Evolutionary conservation across 2,797 vertebrate species (phyloP), one percentile per base, ranked within the genome.

Genomic region (Acridotheres tristis): DNA sequence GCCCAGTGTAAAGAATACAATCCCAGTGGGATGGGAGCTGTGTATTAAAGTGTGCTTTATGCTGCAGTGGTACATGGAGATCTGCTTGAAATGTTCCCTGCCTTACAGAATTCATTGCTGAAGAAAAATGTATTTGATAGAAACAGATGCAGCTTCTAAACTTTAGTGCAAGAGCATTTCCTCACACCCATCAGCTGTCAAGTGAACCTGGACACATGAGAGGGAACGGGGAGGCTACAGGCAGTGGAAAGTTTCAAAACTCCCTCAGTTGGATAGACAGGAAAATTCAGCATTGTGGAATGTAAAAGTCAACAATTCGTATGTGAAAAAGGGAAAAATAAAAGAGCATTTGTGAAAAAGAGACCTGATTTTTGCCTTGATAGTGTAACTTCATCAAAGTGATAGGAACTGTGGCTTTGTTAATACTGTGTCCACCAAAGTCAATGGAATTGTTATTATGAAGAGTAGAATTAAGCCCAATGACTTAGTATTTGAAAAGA

Each of bases 221-320:
- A 65, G n/a, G 36, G 10, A 72, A 18, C 0, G 0, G 48, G 38
- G 20, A 7, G 19, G 29, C 22, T 32, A 5, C 20, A 22, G 36
- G 19, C 16, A 40, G 0, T n/a, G 74, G 17, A 50, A 65, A 36
- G 13, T 21, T 54, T 72, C 65, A 63, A 36, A 40, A 23, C 11
- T 79, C 36, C 50, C 34, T 71, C 54, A 29, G 12, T 1, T 57
- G 54, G 34, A 45, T 16, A 15, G 50, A 26, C 23, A 65, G 58
- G 38, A 80, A 86, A 74, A 78, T 20, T 40, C 48, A 84, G 1
- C 13, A 9, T 1, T n/a, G 19, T 51, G 47, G 36, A n/a, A 58
- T 27, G 10, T 9, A 45, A 68, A 86, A 78, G 4, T 11, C 34
- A 88, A 42, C 77, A 75, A 47, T 36, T 25, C 25, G 40, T 18